A percentile compares a stretch with the other conserved stretches of the same genome.
phyloP scores from a whole-genome alignment of 2,797 vertebrate genomes.

The Argya squamiceps region DNA sequence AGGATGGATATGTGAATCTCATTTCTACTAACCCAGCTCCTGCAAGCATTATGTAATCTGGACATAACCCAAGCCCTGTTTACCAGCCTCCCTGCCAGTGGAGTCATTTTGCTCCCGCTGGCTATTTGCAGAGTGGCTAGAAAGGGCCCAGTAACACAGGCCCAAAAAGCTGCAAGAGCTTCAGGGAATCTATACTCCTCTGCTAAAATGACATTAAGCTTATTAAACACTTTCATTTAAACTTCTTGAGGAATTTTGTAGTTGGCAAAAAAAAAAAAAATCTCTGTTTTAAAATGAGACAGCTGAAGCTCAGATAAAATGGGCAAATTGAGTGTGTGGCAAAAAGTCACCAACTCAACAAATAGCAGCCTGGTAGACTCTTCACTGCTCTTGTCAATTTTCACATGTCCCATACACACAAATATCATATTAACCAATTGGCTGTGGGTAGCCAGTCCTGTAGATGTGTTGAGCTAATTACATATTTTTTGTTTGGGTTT shows the following conservation, averaged over 20 bases:
- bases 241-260: neutral
- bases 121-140: neutral
- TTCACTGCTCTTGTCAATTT: neutral
- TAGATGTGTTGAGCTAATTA: neutral
- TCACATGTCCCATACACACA: neutral
- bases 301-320: neutral
- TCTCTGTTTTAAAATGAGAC: neutral
- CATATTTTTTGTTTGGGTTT: no score
- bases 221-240: neutral
- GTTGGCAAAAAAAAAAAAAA: neutral
- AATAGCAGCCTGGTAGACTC: neutral
- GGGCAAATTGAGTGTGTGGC: neutral
- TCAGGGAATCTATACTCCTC: neutral
- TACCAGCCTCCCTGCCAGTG: conserved; percentile 8
- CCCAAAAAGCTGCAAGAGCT: neutral
- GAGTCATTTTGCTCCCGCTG: neutral
- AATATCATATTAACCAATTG: neutral
- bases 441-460: neutral
- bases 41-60: conserved; percentile 40
- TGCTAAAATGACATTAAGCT: neutral
- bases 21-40: neutral
- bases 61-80: conserved; percentile 29
- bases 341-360: neutral
- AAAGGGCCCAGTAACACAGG: neutral
- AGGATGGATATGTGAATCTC: neutral